Evolutionary conservation across 23 tunicate species (phyloP).

Genomic region (Ascidia mentula): DNA sequence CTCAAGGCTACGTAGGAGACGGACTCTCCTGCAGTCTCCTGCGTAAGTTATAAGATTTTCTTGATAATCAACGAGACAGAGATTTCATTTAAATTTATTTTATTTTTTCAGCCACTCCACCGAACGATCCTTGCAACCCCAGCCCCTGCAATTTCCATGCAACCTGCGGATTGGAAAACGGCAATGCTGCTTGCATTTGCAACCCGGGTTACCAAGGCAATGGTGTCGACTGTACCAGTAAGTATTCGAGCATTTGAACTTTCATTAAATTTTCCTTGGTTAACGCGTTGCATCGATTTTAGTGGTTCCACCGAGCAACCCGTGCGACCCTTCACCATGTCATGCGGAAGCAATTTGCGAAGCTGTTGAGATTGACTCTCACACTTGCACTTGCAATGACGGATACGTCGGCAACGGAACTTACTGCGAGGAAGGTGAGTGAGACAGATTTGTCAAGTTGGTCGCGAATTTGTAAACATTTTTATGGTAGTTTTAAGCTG

Average conservation of each 20-base stretch:
- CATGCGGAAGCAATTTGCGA: background rate
- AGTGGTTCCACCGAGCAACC: background rate
- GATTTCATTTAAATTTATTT: background rate
- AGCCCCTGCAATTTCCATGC: background rate
- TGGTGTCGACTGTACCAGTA: background rate
- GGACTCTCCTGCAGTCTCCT: background rate
- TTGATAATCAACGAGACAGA: too few relatives aligned
- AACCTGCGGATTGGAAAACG: background rate
- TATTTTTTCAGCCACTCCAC: background rate
- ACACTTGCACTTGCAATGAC: conserved; percentile 10
- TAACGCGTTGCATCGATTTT: background rate
- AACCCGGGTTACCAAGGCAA: background rate
- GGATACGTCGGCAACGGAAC: conserved; percentile 9
- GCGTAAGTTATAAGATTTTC: too few relatives aligned
- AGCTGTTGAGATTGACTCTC: background rate
- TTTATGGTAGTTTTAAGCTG: too few relatives aligned
- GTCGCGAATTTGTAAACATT: too few relatives aligned
- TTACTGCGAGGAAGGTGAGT: background rate
- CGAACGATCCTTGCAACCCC: background rate
- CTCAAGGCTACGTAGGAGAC: conserved; percentile 1
- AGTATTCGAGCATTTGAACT: background rate
- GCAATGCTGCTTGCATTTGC: background rate
- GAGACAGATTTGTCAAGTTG: too few relatives aligned
- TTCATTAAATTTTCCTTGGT: background rate
- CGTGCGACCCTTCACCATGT: background rate